Base-by-base conservation (phyloP, 2,797 vertebrate species). In the Mico argentatus region DNA sequence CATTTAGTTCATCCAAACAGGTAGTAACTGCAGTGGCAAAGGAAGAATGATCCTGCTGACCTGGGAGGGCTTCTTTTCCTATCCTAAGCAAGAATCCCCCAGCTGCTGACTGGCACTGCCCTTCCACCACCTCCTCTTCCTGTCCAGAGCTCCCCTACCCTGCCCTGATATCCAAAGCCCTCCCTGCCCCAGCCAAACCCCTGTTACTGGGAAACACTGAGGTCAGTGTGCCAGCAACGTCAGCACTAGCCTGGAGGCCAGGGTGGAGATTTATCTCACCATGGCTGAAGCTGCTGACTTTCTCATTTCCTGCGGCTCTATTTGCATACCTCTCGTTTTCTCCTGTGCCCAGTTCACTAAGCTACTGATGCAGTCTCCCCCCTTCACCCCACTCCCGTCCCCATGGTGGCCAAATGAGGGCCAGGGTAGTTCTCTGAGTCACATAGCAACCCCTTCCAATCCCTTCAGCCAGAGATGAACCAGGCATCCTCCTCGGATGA, bases 261-360 rank as follows among this genome's bases (percentile, higher is more conserved):
- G 90, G n/a, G 82, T 4, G 72, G 94, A 92, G 79, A 26, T 79
- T 96, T 83, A 95, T 97, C 97, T 94, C 46, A 7, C 52, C 9
- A 0, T 4, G 26, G 70, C 44, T 22, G n/a, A 41, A 81, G 93
- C 90, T 33, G 59, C 83, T 4, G 46, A 20, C 52, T 64, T 92
- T 90, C 90, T 97, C 95, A 97, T 97, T 97, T 98, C 97, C 98
- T 94, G 95, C 33, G 30, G 73, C 82, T 96, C 86, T 97, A 41
- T 98, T 95, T 97, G 90, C 76, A 50, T 93, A 91, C 77, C 83
- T 94, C 82, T 59, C 0, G 10, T 64, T 82, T 79, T 90, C 80
- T 93, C 86, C 84, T 48, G 50, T 3, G 4, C 44, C 64, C 50
- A 19, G 26, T 57, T 59, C 41, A 5, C 73, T n/a, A 27, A 36